phyloP scores from a whole-genome alignment of 2,888 invertebrate genomes.

The Venustoraphidia nigricollis region DNA sequence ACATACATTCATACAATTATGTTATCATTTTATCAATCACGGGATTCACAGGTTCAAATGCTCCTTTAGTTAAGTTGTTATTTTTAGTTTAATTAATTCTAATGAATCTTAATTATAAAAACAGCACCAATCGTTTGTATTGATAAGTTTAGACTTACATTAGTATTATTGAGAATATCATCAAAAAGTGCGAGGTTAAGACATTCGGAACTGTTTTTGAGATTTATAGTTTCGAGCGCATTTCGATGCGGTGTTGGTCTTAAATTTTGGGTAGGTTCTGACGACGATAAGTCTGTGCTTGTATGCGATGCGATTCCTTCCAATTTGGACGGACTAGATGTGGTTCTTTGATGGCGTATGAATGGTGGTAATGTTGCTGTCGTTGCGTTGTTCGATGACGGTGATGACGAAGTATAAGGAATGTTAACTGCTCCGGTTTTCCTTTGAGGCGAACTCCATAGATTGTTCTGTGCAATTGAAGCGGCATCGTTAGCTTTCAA shows the following conservation, averaged over 20 bases:
- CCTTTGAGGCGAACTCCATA: not conserved
- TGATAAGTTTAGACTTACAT: not conserved
- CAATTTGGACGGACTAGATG: slow-evolving; percentile 65
- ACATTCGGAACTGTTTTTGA: slow-evolving; percentile 1
- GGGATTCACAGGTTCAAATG: too few relatives aligned
- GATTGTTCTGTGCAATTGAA: not conserved
- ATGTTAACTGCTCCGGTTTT: slow-evolving; percentile 10
- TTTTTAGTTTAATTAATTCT: too few relatives aligned
- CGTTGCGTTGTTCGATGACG: slow-evolving; percentile 22
- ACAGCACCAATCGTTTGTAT: too few relatives aligned
- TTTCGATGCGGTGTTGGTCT: not conserved
- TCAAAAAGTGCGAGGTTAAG: not conserved
- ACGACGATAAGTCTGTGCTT: not conserved
- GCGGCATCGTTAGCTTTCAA: slow-evolving; percentile 15
- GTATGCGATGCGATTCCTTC: slow-evolving; percentile 32
- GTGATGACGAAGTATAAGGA: slow-evolving; percentile 30
- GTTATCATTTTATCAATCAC: too few relatives aligned
- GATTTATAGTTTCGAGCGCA: not conserved
- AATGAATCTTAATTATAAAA: too few relatives aligned
- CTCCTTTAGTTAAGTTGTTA: too few relatives aligned
- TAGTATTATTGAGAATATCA: not conserved
- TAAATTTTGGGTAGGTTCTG: not conserved
- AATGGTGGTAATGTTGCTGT: slow-evolving; percentile 34
- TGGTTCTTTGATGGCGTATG: slow-evolving; percentile 56
- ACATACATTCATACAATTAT: not conserved